Evolutionary conservation across 2,113 vertebrate genomes (phyloP), one percentile per base, ranked within the genome.

Genomic region (Datnioides undecimradiatus): DNA sequence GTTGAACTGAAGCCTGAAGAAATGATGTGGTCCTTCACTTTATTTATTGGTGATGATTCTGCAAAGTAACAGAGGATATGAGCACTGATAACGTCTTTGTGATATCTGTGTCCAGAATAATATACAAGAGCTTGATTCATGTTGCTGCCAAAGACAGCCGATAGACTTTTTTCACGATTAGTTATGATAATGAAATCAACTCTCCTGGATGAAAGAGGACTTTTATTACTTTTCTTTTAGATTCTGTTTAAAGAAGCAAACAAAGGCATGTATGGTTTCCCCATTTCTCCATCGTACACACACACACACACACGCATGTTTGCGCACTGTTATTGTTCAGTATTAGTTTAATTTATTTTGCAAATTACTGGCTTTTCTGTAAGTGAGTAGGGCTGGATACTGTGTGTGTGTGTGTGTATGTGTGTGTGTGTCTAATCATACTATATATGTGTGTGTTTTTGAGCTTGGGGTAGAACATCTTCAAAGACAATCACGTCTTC

Each of bases 11-110:
- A 76, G 76, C 77, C 77, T 77, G 68, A 60, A 38, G 68, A 79
- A 76, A 82, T 75, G 0, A 79, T 73, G 74, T 68, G 75, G 55
- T 74, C 52, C 80, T 73, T 54, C 55, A 27, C 57, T 77, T 69
- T 90, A 83, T 91, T 93, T 92, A 86, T 92, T 92, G 51, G 55
- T 84, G 84, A 79, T 85, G 78, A 74, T 83, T 79, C 41, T 33
- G 57, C 57, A 76, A 55, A 76, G 72, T 41, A 70, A 31, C 70
- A 76, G 58, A 83, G 84, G 79, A 90, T 68, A 88, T 90, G 76
- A 90, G 54, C 14, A 3, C 70, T 73, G 82, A 86, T 84, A 83
- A 79, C 58, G 41, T 57, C 85, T 87, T 75, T 72, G 79, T 82
- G 74, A 86, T 88, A 88, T 89, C 82, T 72, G 73, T 76, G 55